These are phyloP conservation scores for Drosophila fuyamai DNA, from an alignment of 1,140 invertebrate genomes.

Conservation along the genomic window DNA sequence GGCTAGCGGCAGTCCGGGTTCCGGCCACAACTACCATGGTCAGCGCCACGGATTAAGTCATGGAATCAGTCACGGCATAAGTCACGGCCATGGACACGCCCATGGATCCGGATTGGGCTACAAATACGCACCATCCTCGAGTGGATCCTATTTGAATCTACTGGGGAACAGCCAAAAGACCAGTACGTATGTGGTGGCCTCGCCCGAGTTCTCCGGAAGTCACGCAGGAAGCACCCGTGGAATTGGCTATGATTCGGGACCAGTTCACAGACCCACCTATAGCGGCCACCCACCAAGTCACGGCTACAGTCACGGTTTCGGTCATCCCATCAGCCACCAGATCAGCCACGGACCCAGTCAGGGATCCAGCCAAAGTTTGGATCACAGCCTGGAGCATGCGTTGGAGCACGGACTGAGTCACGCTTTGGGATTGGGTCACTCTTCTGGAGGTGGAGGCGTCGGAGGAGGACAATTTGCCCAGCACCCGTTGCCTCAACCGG, in stretches of 20 bases:
- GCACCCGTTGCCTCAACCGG: conserved; percentile 23
- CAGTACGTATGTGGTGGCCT: conserved; percentile 55
- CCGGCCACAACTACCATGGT: conserved; percentile 15
- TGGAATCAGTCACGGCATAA: neutral
- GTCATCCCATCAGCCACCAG: conserved; percentile 8
- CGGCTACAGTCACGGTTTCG: conserved; percentile 14
- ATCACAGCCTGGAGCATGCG: conserved; percentile 20
- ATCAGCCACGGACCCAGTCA: conserved; percentile 14
- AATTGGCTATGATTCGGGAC: conserved; percentile 1
- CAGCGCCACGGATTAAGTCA: conserved; percentile 16
- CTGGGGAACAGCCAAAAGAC: conserved; percentile 51
- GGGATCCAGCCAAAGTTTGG: conserved; percentile 14
- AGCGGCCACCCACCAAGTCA: conserved; percentile 10
- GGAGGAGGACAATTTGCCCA: conserved; percentile 20
- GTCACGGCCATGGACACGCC: conserved; percentile 7
- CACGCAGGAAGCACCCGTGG: neutral
- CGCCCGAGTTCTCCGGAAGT: conserved; percentile 30
- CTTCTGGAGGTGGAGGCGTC: neutral
- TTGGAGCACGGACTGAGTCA: conserved; percentile 39
- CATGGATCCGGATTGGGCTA: conserved; percentile 35
- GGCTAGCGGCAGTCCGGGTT: conserved; percentile 25
- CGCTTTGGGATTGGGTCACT: conserved; percentile 23
- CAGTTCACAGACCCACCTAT: conserved; percentile 4
- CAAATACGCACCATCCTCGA: conserved; percentile 23
- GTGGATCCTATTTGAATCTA: conserved; percentile 17